phyloP scores from a whole-genome alignment of 2,113 vertebrate genomes.

The Galeopterus variegatus region DNA sequence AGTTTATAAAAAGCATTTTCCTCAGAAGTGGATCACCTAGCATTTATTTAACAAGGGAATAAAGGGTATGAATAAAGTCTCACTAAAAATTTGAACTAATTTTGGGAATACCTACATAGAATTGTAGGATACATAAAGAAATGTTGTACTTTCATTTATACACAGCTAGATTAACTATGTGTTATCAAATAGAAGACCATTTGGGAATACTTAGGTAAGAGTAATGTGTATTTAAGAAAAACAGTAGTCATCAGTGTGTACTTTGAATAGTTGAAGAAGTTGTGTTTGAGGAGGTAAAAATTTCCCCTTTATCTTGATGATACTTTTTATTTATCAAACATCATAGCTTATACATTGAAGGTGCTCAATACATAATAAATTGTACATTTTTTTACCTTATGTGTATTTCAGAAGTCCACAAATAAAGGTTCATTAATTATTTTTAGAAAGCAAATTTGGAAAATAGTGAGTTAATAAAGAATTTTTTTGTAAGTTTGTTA shows the following conservation, averaged over 20 bases:
- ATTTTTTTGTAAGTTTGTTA: not conserved
- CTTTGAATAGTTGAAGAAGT: constrained; percentile 45
- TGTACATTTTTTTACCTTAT: not conserved
- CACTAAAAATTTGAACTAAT: constrained; percentile 41
- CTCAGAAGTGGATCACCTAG: constrained; percentile 5
- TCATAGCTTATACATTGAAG: not conserved
- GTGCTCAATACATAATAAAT: not conserved
- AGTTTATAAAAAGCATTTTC: constrained; percentile 51
- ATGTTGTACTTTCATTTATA: not conserved
- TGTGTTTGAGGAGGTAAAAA: not conserved
- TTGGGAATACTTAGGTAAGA: constrained; percentile 30
- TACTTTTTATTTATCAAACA: constrained; percentile 4
- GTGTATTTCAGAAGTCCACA: constrained; percentile 39
- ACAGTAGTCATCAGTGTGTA: not conserved
- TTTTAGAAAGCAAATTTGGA: constrained; percentile 61
- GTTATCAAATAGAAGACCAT: constrained; percentile 50
- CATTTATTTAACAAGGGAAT: constrained; percentile 40
- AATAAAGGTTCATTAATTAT: not conserved
- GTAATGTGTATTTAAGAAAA: not conserved
- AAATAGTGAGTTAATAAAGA: not conserved
- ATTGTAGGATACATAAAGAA: constrained; percentile 24
- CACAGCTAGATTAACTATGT: not conserved
- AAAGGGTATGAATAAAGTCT: constrained; percentile 45
- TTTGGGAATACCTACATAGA: constrained; percentile 3
- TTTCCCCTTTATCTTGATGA: constrained; percentile 34